Conservation (phyloP, 2,888 invertebrate genomes). For the Sericinus montela region DNA sequence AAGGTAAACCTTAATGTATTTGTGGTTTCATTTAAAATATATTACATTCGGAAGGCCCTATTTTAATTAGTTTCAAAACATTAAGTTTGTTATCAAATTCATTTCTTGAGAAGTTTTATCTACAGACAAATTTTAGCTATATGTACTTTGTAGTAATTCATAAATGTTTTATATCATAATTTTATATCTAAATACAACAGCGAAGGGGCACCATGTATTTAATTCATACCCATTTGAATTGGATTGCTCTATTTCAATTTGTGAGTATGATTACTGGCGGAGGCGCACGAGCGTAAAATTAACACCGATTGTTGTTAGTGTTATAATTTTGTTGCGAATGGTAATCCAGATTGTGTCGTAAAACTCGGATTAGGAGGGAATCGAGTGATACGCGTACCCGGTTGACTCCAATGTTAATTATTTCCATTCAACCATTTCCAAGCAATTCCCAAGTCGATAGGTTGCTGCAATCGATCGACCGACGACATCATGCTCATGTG, state of each 20-base stretch:
- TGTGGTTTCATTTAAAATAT: too few species aligned
- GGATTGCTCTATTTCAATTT: constrained; percentile 50
- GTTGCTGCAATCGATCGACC: too few species aligned
- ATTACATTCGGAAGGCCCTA: too few species aligned
- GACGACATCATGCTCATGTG: too few species aligned
- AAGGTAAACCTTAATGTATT: too few species aligned
- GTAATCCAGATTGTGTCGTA: constrained; percentile 41
- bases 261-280: constrained; percentile 43
- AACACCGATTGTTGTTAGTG: constrained; percentile 64
- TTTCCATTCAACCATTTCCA: constrained; percentile 8
- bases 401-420: constrained; percentile 17
- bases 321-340: constrained; percentile 43
- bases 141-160: too few species aligned
- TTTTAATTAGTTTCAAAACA: too few species aligned
- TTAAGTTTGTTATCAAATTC: too few species aligned
- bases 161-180: too few species aligned
- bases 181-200: too few species aligned
- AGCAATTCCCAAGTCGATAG: background rate
- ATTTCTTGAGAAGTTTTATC: too few species aligned
- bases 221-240: constrained; percentile 9
- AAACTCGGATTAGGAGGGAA: constrained; percentile 41
- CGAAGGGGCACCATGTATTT: background rate
- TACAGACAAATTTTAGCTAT: too few species aligned
- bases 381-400: constrained; percentile 29
- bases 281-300: constrained; percentile 73